Percentiles rank a stretch among this genome's conserved stretches.
These are phyloP conservation scores for Panonychus citri DNA, from an alignment of 1,140 invertebrate species.

Conservation along the genomic window DNA sequence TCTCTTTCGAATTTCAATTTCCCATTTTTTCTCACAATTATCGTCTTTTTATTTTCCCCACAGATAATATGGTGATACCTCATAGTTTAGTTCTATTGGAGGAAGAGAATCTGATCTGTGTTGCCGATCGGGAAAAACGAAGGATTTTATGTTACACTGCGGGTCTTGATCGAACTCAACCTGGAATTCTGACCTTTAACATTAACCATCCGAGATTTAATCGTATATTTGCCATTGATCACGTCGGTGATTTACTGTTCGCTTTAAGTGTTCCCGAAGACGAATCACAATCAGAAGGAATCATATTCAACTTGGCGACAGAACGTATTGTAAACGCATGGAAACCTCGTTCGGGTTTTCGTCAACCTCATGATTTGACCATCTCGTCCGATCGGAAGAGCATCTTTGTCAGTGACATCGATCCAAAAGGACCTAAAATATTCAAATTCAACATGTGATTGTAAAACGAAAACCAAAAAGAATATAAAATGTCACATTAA, in stretches of 20 bases:
- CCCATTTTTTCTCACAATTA: background rate
- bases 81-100: constrained; percentile 58
- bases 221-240: constrained; percentile 18
- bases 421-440: constrained; percentile 18
- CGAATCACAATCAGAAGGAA: constrained; percentile 9
- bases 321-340: constrained; percentile 12
- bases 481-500: no score
- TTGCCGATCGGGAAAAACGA: constrained; percentile 77
- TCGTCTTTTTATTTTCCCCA: background rate
- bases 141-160: constrained; percentile 48
- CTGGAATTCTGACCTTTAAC: constrained; percentile 24
- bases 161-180: constrained; percentile 14
- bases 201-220: constrained; percentile 27
- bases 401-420: constrained; percentile 48
- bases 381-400: constrained; percentile 37
- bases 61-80: constrained; percentile 29
- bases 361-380: constrained; percentile 47
- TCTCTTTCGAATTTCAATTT: background rate
- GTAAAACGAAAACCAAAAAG: no score
- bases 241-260: constrained; percentile 12
- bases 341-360: constrained; percentile 23
- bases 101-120: constrained; percentile 45
- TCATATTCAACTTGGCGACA: constrained; percentile 16
- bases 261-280: constrained; percentile 1
- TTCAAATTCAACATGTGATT: constrained; percentile 11